Base-by-base conservation (phyloP, 2,888 invertebrate genomes). In the Acronicta alni region DNA sequence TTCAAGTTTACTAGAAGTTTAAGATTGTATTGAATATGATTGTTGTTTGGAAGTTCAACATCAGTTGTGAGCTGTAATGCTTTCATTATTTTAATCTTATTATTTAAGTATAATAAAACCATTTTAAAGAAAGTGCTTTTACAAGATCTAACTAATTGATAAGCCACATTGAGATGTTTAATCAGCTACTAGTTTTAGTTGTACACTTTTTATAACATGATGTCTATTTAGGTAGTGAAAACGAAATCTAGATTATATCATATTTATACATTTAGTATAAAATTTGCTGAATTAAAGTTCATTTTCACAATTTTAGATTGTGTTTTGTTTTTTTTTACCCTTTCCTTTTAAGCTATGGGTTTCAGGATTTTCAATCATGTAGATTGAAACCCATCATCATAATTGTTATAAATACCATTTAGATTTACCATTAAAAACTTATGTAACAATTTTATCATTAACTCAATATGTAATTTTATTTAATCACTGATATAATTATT, bases 241-340 rank as follows among this genome's bases (percentile, higher is more conserved):
- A 94, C 91, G 87, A 93, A 93, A 93, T 93, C 92, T 93, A 93
- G 93, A 92, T 89, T 93, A 93, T 93, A 93, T 92, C 92, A 92
- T 93, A 94, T 94, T 94, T 94, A 94, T 94, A 94, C 93, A 93
- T 93, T 93, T 93, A 94, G 94, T 93, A 93, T 94, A 93, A 94
- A 93, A 92, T 92, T 93, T 93, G 93, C 93, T 93, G 93, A 93
- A 94, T 93, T 92, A 93, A 93, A 94, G 90, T 93, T 94, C 93
- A 93, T 94, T 94, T 93, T 94, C 93, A 94, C 92, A 91, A 93
- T 92, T 94, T 93, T 93, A 90, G 80, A 80, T 77, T 77, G 83
- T 87, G 83, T 89, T 75, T 90, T 79, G 52, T 58, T 75, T 90
- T 86, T 75, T 86, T 82, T 53, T 12, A 55, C 71, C 71, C 71